Conservation (phyloP, 2,113 vertebrate species). For the Rhinoderma darwinii region DNA sequence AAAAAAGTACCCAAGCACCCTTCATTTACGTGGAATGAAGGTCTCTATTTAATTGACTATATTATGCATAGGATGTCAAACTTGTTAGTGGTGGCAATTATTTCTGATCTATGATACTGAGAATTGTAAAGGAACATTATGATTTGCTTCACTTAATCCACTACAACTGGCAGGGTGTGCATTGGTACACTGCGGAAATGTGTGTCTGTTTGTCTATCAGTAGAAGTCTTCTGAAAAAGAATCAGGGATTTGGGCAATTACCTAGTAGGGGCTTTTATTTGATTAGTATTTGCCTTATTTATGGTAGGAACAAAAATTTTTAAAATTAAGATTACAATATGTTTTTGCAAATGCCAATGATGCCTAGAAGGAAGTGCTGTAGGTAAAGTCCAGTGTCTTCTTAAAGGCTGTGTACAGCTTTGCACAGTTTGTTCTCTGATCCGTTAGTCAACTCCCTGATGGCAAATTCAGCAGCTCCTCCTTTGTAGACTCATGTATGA, state of each 20-base stretch:
- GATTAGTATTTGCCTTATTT: neutral
- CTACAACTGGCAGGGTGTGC: neutral
- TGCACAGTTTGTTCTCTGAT: too few species aligned
- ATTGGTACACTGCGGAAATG: neutral
- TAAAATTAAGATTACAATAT: too few species aligned
- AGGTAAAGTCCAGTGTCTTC: too few species aligned
- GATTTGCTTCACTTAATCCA: neutral
- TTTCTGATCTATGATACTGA: neutral
- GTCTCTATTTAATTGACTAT: constrained; percentile 6
- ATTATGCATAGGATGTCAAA: constrained; percentile 3
- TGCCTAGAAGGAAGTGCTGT: too few species aligned
- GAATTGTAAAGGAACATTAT: neutral
- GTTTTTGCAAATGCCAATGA: neutral
- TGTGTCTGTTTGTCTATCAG: neutral
- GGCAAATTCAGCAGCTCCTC: too few species aligned
- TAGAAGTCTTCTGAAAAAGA: neutral
- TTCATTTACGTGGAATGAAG: constrained; percentile 2
- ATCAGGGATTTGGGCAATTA: neutral
- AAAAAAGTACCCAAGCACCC: constrained; percentile 2
- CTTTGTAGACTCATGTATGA: too few species aligned
- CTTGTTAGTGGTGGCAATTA: constrained; percentile 32
- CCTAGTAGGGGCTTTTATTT: too few species aligned
- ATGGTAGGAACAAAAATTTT: neutral
- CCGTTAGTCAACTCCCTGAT: too few species aligned
- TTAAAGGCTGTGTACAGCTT: too few species aligned